A percentile compares a stretch with the other conserved stretches of the same genome.
Evolutionary conservation across 1,140 invertebrate genomes (phyloP).

Genomic region (Zaprionus tsacasi): DNA sequence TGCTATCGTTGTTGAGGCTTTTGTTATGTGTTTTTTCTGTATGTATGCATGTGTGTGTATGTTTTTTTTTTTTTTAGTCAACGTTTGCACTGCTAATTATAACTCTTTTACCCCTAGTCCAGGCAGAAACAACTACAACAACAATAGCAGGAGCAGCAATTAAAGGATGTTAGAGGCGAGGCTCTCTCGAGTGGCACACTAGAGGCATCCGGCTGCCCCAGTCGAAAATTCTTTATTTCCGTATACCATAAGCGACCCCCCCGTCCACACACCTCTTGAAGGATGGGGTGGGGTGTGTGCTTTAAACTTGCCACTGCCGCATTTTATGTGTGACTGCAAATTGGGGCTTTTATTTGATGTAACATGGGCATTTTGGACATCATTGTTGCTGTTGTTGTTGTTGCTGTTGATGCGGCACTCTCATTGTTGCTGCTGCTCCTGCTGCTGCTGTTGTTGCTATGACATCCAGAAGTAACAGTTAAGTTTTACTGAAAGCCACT

Average conservation of each 20-base stretch:
- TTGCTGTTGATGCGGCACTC: not conserved
- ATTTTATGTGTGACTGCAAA: slow-evolving; percentile 64
- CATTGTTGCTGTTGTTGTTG: slow-evolving; percentile 12
- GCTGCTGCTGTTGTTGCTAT: slow-evolving; percentile 32
- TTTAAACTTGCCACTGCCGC: slow-evolving; percentile 59
- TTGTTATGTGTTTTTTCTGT: slow-evolving; percentile 18
- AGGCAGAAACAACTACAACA: slow-evolving; percentile 40
- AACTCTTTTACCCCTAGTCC: slow-evolving; percentile 52
- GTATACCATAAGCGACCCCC: not conserved
- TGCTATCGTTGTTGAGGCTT: slow-evolving; percentile 4
- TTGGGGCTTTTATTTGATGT: slow-evolving; percentile 74
- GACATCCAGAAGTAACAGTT: slow-evolving; percentile 60
- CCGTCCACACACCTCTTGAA: too few relatives aligned
- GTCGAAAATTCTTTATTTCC: slow-evolving; percentile 26
- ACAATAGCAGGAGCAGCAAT: slow-evolving; percentile 18
- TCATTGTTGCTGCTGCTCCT: not conserved
- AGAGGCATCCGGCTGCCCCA: slow-evolving; percentile 19
- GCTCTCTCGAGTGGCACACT: slow-evolving; percentile 20
- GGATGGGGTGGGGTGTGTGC: not conserved
- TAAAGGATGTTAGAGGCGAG: slow-evolving; percentile 29
- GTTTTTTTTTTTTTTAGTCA: slow-evolving; percentile 24
- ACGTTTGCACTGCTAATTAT: slow-evolving; percentile 68
- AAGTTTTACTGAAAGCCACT: slow-evolving; percentile 77
- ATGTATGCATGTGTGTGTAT: not conserved
- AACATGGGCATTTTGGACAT: slow-evolving; percentile 46